A percentile compares a stretch with the other conserved stretches of the same genome.
These are phyloP conservation scores for Pipistrellus pygmaeus DNA, from an alignment of 2,797 vertebrate genomes.

Conservation along the genomic window DNA sequence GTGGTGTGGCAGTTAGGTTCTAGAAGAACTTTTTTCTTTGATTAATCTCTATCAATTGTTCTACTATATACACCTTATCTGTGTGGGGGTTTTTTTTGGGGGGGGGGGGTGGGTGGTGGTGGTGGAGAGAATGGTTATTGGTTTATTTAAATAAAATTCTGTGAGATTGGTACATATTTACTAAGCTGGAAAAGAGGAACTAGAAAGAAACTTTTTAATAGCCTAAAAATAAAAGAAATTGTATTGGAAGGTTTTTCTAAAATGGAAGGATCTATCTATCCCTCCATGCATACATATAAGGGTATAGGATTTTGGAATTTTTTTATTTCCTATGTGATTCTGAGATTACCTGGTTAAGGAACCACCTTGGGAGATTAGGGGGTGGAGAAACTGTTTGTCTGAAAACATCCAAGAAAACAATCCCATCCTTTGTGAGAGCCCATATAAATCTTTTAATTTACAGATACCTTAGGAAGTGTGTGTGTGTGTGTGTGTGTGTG, in stretches of 20 bases:
- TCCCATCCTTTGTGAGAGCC: slow-evolving; percentile 4
- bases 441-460: slow-evolving; percentile 19
- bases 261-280: neutral
- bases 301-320: neutral
- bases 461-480: neutral
- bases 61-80: neutral
- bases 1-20: neutral
- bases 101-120: too few relatives aligned
- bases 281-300: neutral
- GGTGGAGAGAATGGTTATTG: neutral
- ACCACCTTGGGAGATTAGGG: slow-evolving; percentile 58
- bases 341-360: slow-evolving; percentile 47
- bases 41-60: slow-evolving; percentile 21
- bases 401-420: slow-evolving; percentile 55
- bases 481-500: neutral
- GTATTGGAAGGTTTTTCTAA: neutral
- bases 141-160: neutral
- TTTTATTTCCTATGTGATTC: slow-evolving; percentile 29
- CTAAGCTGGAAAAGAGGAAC: neutral
- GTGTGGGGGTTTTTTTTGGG: neutral
- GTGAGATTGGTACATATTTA: neutral
- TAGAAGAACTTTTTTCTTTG: neutral
- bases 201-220: slow-evolving; percentile 15
- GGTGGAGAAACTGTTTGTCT: slow-evolving; percentile 40
- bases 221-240: slow-evolving; percentile 29